These are phyloP conservation scores for Chymomyza amoena DNA, from an alignment of 2,888 invertebrate species.

Conservation along the genomic window DNA sequence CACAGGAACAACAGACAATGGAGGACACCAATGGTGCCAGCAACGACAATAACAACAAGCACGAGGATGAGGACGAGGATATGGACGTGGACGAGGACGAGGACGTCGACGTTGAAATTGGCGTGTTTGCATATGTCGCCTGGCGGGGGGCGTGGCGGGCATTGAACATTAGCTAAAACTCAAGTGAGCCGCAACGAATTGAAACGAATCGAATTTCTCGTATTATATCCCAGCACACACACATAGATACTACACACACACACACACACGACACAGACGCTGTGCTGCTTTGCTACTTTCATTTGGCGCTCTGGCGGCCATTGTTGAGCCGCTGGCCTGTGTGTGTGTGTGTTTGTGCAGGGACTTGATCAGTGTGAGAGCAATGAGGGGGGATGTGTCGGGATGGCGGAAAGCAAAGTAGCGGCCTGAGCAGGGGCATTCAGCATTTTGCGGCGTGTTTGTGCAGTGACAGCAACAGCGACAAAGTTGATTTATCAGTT, in stretches of 20 bases:
- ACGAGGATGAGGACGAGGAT: too few species aligned
- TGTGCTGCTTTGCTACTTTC: not conserved
- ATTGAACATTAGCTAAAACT: conserved; percentile 70
- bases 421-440: conserved; percentile 2
- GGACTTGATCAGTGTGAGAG: not conserved
- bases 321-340: not conserved
- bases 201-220: conserved; percentile 47
- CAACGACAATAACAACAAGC: conserved; percentile 22
- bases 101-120: conserved; percentile 39
- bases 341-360: conserved; percentile 29
- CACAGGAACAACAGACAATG: conserved; percentile 29
- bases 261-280: not conserved
- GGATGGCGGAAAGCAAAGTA: not conserved
- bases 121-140: conserved; percentile 65
- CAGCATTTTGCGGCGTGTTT: conserved; percentile 67
- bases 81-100: conserved; percentile 10
- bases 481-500: conserved; percentile 75
- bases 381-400: not conserved
- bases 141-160: not conserved
- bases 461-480: conserved; percentile 70
- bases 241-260: not conserved
- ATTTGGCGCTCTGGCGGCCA: conserved; percentile 8
- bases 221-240: not conserved
- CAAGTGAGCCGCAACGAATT: conserved; percentile 68
- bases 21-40: conserved; percentile 32